Percentiles rank a stretch among this genome's conserved stretches.
Evolutionary conservation across 2,888 invertebrate species (phyloP).

Genomic region (Scaptomyza flava): DNA sequence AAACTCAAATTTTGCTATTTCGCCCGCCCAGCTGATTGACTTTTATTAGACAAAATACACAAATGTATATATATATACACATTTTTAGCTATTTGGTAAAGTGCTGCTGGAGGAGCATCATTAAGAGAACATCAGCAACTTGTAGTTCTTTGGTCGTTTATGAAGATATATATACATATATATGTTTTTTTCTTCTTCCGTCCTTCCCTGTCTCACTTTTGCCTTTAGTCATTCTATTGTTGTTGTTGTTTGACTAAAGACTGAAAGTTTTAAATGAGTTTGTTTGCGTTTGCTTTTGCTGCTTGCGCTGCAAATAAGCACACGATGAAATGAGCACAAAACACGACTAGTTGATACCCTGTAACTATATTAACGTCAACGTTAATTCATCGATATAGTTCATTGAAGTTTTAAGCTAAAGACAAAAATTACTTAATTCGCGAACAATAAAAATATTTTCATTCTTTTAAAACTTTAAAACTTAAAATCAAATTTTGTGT

Average conservation of each 20-base stretch:
- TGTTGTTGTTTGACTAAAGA: conserved; percentile 6
- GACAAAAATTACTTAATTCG: too few species aligned
- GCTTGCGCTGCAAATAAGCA: conserved; percentile 20
- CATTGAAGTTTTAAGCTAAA: too few species aligned
- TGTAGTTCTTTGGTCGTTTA: neutral
- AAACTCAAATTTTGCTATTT: conserved; percentile 49
- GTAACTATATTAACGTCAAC: neutral
- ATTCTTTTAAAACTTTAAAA: too few species aligned
- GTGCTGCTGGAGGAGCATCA: conserved; percentile 3
- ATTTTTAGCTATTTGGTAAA: too few species aligned
- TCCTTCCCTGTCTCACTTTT: neutral
- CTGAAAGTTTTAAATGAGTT: conserved; percentile 33
- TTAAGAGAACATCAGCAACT: conserved; percentile 2
- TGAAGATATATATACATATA: too few species aligned
- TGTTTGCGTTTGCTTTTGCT: conserved; percentile 6
- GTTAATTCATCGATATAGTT: too few species aligned
- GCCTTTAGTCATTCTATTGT: neutral
- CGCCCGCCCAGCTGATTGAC: conserved; percentile 49
- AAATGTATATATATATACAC: too few species aligned
- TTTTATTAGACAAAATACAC: conserved; percentile 22
- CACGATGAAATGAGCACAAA: neutral
- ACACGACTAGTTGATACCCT: conserved; percentile 17
- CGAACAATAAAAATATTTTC: too few species aligned
- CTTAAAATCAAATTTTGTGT: too few species aligned
- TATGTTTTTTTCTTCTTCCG: neutral